A percentile compares a stretch with the other conserved stretches of the same genome.
Evolutionary conservation across 2,797 vertebrate genomes (phyloP).

Genomic region (Danio tinwini): DNA sequence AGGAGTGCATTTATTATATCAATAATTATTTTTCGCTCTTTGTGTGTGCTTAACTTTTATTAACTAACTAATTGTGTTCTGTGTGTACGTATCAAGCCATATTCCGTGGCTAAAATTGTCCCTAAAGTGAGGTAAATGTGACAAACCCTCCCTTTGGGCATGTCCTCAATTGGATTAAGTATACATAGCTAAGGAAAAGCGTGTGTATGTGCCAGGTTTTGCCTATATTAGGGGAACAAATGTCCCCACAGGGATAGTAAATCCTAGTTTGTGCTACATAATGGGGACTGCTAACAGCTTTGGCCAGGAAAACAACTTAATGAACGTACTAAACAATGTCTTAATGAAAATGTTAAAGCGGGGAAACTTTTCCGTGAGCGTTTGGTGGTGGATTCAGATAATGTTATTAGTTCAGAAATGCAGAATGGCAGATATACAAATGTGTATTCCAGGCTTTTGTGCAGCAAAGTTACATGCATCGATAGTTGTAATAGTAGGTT

Average conservation of each 20-base stretch:
- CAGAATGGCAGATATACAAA: neutral
- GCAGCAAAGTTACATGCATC: neutral
- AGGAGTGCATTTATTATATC: neutral
- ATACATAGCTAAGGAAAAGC: neutral
- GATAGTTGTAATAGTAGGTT: neutral
- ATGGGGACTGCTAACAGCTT: neutral
- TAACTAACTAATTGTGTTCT: neutral
- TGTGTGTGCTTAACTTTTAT: neutral
- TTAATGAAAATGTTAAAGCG: slow-evolving; percentile 1
- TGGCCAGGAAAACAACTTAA: neutral
- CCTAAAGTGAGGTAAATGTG: slow-evolving; percentile 1
- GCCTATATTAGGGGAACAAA: neutral
- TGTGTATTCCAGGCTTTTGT: neutral
- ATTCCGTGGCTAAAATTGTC: neutral
- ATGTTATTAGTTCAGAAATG: neutral
- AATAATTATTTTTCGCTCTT: neutral
- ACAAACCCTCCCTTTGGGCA: slow-evolving; percentile 14
- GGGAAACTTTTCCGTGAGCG: neutral
- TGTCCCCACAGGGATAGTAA: slow-evolving; percentile 18
- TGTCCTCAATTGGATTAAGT: slow-evolving; percentile 25
- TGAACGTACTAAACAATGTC: neutral
- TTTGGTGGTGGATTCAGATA: neutral
- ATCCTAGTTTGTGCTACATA: slow-evolving; percentile 2
- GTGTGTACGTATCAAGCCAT: neutral
- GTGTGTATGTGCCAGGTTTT: slow-evolving; percentile 8